Base-by-base conservation (phyloP, 64 coral and sea anemone species). In the Montipora efflorescens region DNA sequence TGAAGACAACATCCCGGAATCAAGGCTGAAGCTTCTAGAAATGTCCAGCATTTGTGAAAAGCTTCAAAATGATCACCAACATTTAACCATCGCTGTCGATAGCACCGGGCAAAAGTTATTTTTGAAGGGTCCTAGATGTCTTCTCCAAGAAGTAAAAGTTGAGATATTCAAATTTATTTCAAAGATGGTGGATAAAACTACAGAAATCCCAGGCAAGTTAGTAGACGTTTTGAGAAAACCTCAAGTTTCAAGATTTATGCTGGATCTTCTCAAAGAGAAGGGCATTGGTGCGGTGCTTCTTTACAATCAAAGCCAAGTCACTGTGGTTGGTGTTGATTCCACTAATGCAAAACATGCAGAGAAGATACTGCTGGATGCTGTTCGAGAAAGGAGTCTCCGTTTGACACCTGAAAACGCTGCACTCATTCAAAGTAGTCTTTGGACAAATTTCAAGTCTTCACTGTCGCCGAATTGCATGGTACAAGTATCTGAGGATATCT, bases 321-420 rank as follows among this genome's bases (percentile, higher is more conserved):
- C 21, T 4, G 81, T 93, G 48, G 75, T 88, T 16, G 95, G 84
- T 19, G 8, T 90, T 0, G 82, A 90, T 64, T 43, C 61, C 7
- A 79, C 9, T 0, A 88, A 78, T 21, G 80, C 79, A 18, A 83
- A 23, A 76, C 48, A 76, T 5, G 95, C 91, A 1, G 87, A 61
- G 5, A 19, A 59, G 16, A 18, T 90, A 21, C 67, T 96, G 43
- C 81, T 85, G 76, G 66, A 5, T 67, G 7, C 77, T 48, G 84
- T 76, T 18, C 21, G 6, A 68, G 95, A 96, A 64, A 58, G 77
- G 23, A 93, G 86, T 57, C 15, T 22, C 7, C 90, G n/a, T 61
- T 58, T 96, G 8, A 69, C 88, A 1, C 71, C 81, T 74, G 70
- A 93, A 12, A 87, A 96, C 47, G 25, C 68, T 0, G 58, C 69